Percentiles rank a stretch among this genome's conserved stretches.
Evolutionary conservation across 2,113 vertebrate genomes (phyloP).

Genomic region (Arizona elegans): DNA sequence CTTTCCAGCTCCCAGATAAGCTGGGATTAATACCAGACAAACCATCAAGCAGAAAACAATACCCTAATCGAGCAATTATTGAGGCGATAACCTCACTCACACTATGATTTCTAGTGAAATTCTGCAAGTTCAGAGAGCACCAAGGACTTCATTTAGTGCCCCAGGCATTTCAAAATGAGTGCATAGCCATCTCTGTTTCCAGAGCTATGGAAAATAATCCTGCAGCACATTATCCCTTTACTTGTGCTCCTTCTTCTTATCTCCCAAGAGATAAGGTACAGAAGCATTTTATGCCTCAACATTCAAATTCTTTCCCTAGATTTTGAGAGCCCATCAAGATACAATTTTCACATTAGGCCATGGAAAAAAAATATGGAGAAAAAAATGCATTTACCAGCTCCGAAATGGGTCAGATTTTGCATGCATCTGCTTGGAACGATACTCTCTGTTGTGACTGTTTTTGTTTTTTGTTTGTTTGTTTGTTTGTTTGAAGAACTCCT

Average conservation of each 20-base stretch:
- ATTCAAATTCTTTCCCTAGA: conserved; percentile 37
- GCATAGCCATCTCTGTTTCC: no score
- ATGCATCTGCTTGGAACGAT: conserved; percentile 36
- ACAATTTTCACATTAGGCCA: not conserved
- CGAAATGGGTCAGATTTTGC: conserved; percentile 49
- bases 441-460: conserved; percentile 32
- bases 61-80: not conserved
- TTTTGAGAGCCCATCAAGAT: conserved; percentile 42
- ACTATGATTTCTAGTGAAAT: not conserved
- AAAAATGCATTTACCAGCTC: conserved; percentile 26
- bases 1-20: not conserved
- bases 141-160: not conserved
- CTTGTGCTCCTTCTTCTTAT: not conserved
- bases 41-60: not conserved
- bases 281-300: not conserved
- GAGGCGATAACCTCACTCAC: not conserved
- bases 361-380: not conserved
- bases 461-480: not conserved
- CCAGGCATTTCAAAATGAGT: not conserved
- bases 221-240: not conserved
- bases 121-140: not conserved
- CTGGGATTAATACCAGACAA: not conserved
- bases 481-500: conserved; percentile 37
- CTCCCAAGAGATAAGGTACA: not conserved
- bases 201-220: not conserved